These are phyloP conservation scores for Cathartes aura DNA, from an alignment of 2,113 vertebrate species.

Conservation along the genomic window DNA sequence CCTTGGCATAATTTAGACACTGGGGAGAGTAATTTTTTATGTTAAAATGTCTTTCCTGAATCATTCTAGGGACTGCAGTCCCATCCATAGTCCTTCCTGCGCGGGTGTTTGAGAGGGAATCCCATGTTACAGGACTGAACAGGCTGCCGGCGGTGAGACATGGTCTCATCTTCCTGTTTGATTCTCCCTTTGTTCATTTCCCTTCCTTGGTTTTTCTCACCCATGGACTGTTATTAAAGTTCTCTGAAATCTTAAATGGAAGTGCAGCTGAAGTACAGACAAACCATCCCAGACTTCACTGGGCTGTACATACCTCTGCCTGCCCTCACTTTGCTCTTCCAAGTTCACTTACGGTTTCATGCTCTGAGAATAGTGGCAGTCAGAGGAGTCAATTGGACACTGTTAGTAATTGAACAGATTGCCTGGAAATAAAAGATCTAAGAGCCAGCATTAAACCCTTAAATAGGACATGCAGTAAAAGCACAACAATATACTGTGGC, in stretches of 20 bases:
- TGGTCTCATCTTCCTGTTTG: not conserved
- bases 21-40: not conserved
- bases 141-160: not conserved
- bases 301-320: not conserved
- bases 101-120: not conserved
- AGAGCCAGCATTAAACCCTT: not conserved
- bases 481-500: not conserved
- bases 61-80: not conserved
- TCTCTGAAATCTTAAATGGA: not conserved
- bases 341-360: not conserved
- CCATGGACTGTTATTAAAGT: not conserved
- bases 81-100: not conserved
- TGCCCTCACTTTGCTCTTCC: not conserved
- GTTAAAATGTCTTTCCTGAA: not conserved
- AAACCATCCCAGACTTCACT: not conserved
- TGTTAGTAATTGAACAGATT: not conserved
- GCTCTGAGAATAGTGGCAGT: not conserved
- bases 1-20: not conserved
- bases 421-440: slow-evolving; percentile 10
- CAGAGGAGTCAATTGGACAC: not conserved
- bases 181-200: not conserved
- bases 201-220: not conserved
- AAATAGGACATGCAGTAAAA: not conserved
- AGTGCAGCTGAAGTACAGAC: not conserved
- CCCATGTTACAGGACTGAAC: not conserved